Evolutionary conservation across 2,797 vertebrate species (phyloP), one percentile per base, ranked within the genome.

Genomic region (Sebastiscus tertius): DNA sequence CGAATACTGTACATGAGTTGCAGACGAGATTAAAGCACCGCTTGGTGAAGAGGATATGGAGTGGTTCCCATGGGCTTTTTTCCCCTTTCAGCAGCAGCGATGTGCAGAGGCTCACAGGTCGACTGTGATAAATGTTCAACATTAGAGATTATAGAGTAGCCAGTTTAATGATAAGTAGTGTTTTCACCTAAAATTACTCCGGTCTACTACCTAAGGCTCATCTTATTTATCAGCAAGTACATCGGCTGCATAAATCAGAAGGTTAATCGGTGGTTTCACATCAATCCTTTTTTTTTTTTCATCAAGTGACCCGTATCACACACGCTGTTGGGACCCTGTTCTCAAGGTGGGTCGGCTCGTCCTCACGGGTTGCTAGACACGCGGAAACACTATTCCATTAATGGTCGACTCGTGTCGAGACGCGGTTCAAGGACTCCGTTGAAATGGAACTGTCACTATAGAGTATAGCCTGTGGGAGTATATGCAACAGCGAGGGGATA

Each of bases 91-190:
- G 54, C 70, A 59, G 34, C 4, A 8, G 46, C 46, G 46, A 16
- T 68, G 54, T 70, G 39, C 31, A 46, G 31, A 52, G 64, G 64
- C 81, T 80, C 60, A 61, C 36, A 71, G 83, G 80, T 88, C 42
- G 22, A 26, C 69, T 59, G 42, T 80, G 83, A 90, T 72, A 75
- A 85, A 86, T 75, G 78, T 42, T 70, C 61, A 72, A 34, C 64
- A 76, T 66, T 63, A 73, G 75, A 75, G 46, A 87, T 82, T 76
- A 79, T 29, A 76, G 18, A 70, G 69, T 60, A 39, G 62, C 73
- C 70, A 69, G 13, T 68, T 77, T 68, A 81, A 79, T 76, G 66
- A 86, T 80, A 75, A 79, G 63, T 67, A 31, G 55, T 75, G 63
- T 80, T 83, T 81, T 80, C 22, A 29, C 34, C 26, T 33, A 5